Evolutionary conservation across 2,113 vertebrate species (phyloP).

Genomic region (Charadrius vociferus): DNA sequence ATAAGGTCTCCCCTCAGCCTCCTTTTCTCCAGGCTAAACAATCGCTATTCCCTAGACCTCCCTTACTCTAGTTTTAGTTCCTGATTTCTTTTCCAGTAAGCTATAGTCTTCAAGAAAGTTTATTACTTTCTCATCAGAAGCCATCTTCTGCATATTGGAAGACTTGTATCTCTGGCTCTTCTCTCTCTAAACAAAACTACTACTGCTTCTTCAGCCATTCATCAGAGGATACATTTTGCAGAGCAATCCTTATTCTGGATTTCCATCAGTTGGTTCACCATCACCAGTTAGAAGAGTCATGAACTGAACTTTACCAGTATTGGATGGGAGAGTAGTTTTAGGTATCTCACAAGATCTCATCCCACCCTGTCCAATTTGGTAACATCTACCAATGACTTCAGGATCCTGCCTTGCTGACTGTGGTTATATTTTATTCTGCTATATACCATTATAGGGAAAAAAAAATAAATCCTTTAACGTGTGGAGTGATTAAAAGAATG

Average conservation of each 20-base stretch:
- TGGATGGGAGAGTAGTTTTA: not conserved
- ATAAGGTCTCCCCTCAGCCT: no score
- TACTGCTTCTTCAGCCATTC: not conserved
- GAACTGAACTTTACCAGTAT: not conserved
- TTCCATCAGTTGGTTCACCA: not conserved
- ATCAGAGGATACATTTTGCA: not conserved
- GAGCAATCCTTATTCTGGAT: not conserved
- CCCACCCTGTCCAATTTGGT: fast-evolving
- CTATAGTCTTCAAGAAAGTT: not conserved
- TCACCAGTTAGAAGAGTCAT: not conserved
- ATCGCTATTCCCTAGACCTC: not conserved
- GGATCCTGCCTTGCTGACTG: not conserved
- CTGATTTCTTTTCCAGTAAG: not conserved
- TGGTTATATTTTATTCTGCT: not conserved
- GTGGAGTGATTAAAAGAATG: not conserved
- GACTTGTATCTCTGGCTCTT: not conserved
- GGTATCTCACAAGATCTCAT: not conserved
- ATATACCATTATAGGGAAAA: not conserved
- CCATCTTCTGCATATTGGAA: not conserved
- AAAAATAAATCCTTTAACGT: not conserved
- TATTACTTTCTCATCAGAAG: not conserved
- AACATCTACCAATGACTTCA: not conserved
- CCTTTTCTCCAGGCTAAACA: no score
- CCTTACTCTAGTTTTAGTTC: not conserved
- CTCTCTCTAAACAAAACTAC: not conserved